Percentiles rank a stretch among this genome's conserved stretches.
Conservation (phyloP, 2,797 vertebrate genomes). For the Crypturellus tataupa region DNA sequence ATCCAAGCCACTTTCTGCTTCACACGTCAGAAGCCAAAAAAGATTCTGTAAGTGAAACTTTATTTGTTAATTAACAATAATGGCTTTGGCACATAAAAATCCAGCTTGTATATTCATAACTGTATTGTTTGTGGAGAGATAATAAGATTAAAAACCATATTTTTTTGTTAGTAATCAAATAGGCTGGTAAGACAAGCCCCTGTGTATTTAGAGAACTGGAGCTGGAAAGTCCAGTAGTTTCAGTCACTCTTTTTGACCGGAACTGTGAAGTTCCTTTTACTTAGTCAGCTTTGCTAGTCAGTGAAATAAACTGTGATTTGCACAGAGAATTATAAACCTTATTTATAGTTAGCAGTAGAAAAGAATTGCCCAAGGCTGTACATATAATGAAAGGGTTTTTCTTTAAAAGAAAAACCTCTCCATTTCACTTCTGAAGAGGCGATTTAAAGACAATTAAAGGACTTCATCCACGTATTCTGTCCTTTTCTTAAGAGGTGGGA, state of each 20-base stretch:
- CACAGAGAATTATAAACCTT: background rate
- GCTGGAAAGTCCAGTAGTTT: background rate
- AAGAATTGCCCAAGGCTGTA: background rate
- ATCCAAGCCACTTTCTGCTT: background rate
- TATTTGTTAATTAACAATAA: slow-evolving; percentile 49
- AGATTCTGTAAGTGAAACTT: slow-evolving; percentile 5
- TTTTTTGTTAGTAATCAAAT: background rate
- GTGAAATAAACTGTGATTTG: slow-evolving; percentile 19
- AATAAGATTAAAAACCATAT: slow-evolving; percentile 25
- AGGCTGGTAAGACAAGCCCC: background rate
- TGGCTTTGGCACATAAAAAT: background rate
- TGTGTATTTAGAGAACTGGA: background rate
- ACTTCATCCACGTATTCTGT: background rate
- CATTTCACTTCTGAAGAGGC: background rate
- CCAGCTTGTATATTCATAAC: slow-evolving; percentile 7
- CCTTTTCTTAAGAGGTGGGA: background rate
- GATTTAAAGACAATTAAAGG: background rate
- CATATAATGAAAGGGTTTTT: background rate
- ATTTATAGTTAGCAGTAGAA: background rate
- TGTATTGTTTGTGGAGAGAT: background rate
- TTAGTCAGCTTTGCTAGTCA: background rate
- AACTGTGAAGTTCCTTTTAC: background rate
- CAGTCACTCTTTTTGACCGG: background rate
- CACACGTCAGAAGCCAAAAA: background rate
- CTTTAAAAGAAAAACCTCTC: background rate